Evolutionary conservation across 2,888 invertebrate species (phyloP), one percentile per base, ranked within the genome.

Genomic region (Polyploca ridens): DNA sequence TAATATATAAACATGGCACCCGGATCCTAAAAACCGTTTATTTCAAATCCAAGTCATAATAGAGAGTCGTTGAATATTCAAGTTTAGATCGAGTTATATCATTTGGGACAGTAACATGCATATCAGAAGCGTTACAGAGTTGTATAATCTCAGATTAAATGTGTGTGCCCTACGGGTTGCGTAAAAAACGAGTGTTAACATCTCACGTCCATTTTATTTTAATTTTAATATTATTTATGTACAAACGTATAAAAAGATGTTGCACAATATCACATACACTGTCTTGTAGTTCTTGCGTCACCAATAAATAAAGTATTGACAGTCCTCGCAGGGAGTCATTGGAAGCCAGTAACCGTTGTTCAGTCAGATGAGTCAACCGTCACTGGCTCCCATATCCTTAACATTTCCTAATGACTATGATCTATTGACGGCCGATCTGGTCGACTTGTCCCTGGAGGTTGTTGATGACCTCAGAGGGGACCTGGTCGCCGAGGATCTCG

Each of bases 391-490:
- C 27, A 5, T 41, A 41, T 41, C 41, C 13, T 41, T 63, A 69
- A 66, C 64, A 60, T 61, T 63, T 54, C 33, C 66, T 63, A 63
- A 63, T 62, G 62, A 58, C 62, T 64, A 54, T 60, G 64, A 19
- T 44, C 74, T 86, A 90, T 82, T 96, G 95, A 76, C 94, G 95
- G 76, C 98, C 98, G 79, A 98, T 96, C 90, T 97, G 96, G 88
- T 98, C 97, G 79, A 98, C 96, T 91, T 98, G 98, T 64, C 96
- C 93, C 87, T 98, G 98, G 69, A 98, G 95, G 91, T 98, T 98
- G 94, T 96, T 97, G 86, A 98, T 97, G 54, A 98, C 98, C 92
- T 98, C 98, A 60, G 96, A 96, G 10, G 98, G 98, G 69, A 98
- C 96, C 87, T 97, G 97, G 85, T 97, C 97, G 10, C 97, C 97